Conservation (phyloP, 1,140 invertebrate genomes). For the Drosophila tsacasi region DNA sequence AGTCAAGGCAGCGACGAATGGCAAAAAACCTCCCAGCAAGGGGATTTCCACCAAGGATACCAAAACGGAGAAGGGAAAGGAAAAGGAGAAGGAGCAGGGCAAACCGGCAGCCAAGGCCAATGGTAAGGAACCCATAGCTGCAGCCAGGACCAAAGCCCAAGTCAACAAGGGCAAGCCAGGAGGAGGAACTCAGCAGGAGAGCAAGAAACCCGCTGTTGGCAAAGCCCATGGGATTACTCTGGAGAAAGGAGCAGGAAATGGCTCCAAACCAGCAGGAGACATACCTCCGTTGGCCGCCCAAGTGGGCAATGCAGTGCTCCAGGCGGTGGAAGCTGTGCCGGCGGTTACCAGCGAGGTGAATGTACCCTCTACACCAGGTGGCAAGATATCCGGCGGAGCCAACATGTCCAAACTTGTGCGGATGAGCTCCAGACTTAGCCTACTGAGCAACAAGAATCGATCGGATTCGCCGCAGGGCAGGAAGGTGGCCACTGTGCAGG, state of each 20-base stretch:
- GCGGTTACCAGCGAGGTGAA: conserved; percentile 62
- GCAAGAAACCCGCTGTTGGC: conserved; percentile 16
- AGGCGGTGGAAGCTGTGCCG: conserved; percentile 65
- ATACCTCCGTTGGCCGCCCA: conserved; percentile 66
- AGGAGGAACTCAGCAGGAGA: conserved; percentile 7
- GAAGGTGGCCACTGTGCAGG: conserved; percentile 59
- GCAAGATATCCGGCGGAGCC: conserved; percentile 34
- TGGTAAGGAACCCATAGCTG: conserved; percentile 17
- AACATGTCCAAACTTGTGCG: conserved; percentile 66
- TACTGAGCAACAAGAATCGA: conserved; percentile 67
- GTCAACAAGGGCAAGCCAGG: conserved; percentile 28
- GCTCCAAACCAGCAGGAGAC: conserved; percentile 7
- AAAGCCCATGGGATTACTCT: conserved; percentile 26
- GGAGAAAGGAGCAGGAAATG: conserved; percentile 20
- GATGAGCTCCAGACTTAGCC: conserved; percentile 69
- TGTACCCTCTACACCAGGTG: conserved; percentile 33
- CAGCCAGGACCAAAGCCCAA: conserved; percentile 24
- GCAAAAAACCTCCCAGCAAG: conserved; percentile 11
- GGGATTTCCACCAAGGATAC: conserved; percentile 2
- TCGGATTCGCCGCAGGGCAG: conserved; percentile 62
- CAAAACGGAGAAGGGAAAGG: conserved; percentile 25
- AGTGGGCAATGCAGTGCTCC: conserved; percentile 64
- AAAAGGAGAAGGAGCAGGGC: conserved; percentile 8
- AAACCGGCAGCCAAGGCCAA: conserved; percentile 53
- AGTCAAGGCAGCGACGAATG: background rate